These are phyloP conservation scores for Nyctibius grandis DNA, from an alignment of 2,797 vertebrate species.

Conservation along the genomic window DNA sequence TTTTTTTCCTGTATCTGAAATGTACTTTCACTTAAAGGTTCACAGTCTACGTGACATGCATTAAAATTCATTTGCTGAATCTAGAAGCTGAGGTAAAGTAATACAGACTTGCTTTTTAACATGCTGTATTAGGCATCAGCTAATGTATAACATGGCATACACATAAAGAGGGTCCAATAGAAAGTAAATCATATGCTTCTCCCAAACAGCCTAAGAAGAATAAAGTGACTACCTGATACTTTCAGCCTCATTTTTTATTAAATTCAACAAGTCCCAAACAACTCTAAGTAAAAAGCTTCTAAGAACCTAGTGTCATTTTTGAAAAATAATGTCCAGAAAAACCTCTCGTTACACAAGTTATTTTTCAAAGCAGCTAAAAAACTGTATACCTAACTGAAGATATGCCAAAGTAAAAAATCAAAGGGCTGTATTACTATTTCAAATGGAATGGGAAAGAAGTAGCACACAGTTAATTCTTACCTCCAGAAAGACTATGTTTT, in stretches of 20 bases:
- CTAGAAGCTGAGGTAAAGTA: background rate
- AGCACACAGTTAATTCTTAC: background rate
- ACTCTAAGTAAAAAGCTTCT: background rate
- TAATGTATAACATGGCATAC: background rate
- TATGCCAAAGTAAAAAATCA: background rate
- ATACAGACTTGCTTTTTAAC: background rate
- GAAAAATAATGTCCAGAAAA: background rate
- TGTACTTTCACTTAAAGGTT: constrained; percentile 47
- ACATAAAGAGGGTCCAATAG: background rate
- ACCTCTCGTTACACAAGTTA: background rate
- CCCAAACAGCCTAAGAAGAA: background rate
- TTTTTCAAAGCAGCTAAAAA: background rate
- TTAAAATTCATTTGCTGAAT: constrained; percentile 24
- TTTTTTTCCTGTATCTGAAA: constrained; percentile 38
- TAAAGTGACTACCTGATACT: background rate
- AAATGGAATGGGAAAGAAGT: background rate
- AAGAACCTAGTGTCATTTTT: background rate
- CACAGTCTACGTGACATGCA: background rate
- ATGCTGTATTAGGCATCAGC: background rate
- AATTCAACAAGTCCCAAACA: background rate
- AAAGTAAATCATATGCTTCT: background rate
- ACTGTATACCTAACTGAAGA: background rate
- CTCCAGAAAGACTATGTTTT: background rate
- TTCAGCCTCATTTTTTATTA: background rate
- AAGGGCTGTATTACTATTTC: background rate